Evolutionary conservation across 2,888 invertebrate genomes (phyloP).

Genomic region (Meliscaeva auricollis): DNA sequence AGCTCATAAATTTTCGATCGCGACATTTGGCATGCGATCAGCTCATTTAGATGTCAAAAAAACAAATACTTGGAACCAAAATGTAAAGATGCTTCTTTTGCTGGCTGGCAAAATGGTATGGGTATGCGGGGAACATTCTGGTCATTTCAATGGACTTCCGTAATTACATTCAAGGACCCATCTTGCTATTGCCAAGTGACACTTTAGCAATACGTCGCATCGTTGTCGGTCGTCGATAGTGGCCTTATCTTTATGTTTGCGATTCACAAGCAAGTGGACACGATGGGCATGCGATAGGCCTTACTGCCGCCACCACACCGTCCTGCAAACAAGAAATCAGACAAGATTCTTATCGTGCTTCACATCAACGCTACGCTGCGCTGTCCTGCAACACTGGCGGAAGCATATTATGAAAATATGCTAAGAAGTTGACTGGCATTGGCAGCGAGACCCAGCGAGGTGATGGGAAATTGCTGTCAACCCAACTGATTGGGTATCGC

Average conservation of each 20-base stretch:
- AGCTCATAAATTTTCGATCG: slow-evolving; percentile 57
- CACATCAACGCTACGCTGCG: slow-evolving; percentile 40
- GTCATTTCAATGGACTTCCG: slow-evolving; percentile 64
- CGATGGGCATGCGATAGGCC: slow-evolving; percentile 62
- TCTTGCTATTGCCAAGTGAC: slow-evolving; percentile 55
- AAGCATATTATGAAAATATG: slow-evolving; percentile 73
- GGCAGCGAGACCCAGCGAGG: neutral
- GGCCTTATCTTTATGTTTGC: slow-evolving; percentile 66
- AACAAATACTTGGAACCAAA: slow-evolving; percentile 39
- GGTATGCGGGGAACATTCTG: slow-evolving; percentile 6
- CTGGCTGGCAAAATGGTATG: neutral
- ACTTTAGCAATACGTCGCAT: slow-evolving; percentile 35
- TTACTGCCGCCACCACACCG: neutral
- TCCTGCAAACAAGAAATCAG: slow-evolving; percentile 59
- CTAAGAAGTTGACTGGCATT: slow-evolving; percentile 56
- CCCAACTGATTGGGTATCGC: slow-evolving; percentile 43
- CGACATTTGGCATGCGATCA: slow-evolving; percentile 69
- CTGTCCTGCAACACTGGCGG: slow-evolving; percentile 34
- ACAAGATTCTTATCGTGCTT: slow-evolving; percentile 69
- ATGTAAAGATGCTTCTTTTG: slow-evolving; percentile 9
- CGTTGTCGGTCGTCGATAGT: slow-evolving; percentile 34
- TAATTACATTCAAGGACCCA: slow-evolving; percentile 64
- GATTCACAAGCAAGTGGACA: slow-evolving; percentile 68
- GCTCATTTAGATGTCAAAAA: slow-evolving; percentile 69
- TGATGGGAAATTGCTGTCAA: slow-evolving; percentile 68